phyloP scores from a whole-genome alignment of 2,888 invertebrate species.

The Ecdyonurus torrentis region DNA sequence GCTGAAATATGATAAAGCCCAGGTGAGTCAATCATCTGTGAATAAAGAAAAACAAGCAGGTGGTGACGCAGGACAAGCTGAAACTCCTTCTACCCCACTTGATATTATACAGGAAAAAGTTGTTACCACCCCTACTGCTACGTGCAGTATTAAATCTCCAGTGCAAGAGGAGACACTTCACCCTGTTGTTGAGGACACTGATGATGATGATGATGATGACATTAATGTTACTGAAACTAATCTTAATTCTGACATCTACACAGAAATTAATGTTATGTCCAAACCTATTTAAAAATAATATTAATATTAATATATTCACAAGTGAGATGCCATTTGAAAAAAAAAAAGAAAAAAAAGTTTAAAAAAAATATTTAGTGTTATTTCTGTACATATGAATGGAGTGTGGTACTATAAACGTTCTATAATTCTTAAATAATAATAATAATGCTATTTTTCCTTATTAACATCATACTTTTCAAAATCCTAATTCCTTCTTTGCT shows the following conservation, averaged over 20 bases:
- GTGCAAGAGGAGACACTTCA: neutral
- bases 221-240: neutral
- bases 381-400: neutral
- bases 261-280: neutral
- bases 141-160: neutral
- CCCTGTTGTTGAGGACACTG: neutral
- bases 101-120: too few relatives aligned
- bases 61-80: neutral
- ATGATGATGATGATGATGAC: neutral
- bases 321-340: neutral
- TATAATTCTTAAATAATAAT: neutral
- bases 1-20: conserved; percentile 58
- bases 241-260: neutral
- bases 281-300: neutral
- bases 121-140: neutral
- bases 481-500: too few relatives aligned
- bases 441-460: too few relatives aligned
- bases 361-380: neutral
- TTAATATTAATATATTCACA: neutral
- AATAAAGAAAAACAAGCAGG: neutral
- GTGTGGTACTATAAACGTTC: neutral
- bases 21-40: neutral
- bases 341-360: neutral
- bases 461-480: too few relatives aligned
- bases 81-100: neutral